Percentiles rank a stretch among this genome's conserved stretches.
Conservation (phyloP, 2,113 vertebrate species). For the Silurus asotus region DNA sequence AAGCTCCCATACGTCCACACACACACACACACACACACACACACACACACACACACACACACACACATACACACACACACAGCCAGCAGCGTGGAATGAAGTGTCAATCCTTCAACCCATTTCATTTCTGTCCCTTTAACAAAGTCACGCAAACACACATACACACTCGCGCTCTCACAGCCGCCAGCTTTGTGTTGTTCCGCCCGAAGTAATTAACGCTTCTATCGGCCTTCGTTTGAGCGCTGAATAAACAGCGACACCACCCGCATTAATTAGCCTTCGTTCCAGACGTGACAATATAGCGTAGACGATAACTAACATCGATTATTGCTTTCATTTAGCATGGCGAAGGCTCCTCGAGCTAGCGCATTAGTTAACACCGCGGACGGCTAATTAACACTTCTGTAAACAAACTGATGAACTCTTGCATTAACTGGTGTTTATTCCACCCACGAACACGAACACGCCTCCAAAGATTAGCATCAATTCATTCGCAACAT, state of each 20-base stretch:
- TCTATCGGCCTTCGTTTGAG: neutral
- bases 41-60: neutral
- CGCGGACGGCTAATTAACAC: neutral
- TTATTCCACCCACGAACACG: neutral
- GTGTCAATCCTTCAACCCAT: slow-evolving; percentile 24
- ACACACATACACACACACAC: neutral
- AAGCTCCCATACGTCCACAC: neutral
- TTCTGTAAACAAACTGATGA: slow-evolving; percentile 9
- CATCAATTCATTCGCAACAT: neutral
- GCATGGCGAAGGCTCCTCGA: neutral
- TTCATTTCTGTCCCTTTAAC: slow-evolving; percentile 40
- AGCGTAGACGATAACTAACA: neutral
- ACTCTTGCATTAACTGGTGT: neutral
- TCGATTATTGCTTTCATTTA: neutral
- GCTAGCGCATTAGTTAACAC: neutral
- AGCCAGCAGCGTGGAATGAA: neutral
- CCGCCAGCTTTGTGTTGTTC: neutral
- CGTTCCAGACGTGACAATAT: neutral
- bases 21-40: neutral
- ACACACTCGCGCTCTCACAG: too few species aligned
- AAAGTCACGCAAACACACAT: neutral
- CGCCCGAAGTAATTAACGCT: neutral
- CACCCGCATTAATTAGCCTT: neutral
- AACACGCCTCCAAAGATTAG: neutral
- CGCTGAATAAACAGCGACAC: neutral